Conservation (phyloP, 2,888 invertebrate species). For the Incurvaria masculella region DNA sequence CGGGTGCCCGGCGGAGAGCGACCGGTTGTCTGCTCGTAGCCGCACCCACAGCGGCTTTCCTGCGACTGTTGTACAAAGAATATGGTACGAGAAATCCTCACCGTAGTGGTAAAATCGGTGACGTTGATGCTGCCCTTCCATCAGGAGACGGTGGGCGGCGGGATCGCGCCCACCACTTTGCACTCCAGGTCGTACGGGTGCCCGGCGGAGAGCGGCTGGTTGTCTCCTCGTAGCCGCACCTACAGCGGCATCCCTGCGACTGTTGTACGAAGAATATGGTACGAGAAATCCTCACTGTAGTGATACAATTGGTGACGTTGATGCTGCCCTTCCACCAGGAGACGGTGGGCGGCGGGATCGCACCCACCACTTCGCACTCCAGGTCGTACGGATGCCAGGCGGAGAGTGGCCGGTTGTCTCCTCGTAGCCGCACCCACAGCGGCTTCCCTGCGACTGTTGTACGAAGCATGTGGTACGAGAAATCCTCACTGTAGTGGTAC, state of each 20-base stretch:
- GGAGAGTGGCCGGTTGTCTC: conserved; percentile 68
- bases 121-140: conserved; percentile 70
- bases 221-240: conserved; percentile 66
- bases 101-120: conserved; percentile 27
- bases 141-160: conserved; percentile 75
- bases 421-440: conserved; percentile 64
- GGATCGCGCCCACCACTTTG: conserved; percentile 70
- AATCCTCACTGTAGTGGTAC: neutral
- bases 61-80: too few species aligned
- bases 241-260: conserved; percentile 72
- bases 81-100: too few species aligned
- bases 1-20: conserved; percentile 66
- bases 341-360: conserved; percentile 72
- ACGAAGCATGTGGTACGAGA: too few species aligned
- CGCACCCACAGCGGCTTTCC: conserved; percentile 70
- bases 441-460: conserved; percentile 79
- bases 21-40: conserved; percentile 65
- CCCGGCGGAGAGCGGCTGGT: conserved; percentile 68
- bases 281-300: too few species aligned
- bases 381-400: conserved; percentile 69
- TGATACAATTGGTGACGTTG: conserved; percentile 61
- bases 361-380: conserved; percentile 70
- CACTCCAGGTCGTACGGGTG: conserved; percentile 69
- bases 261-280: too few species aligned
- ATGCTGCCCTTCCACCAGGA: conserved; percentile 76